Conservation (phyloP, 2,113 vertebrate species). For the Aythya baeri region DNA sequence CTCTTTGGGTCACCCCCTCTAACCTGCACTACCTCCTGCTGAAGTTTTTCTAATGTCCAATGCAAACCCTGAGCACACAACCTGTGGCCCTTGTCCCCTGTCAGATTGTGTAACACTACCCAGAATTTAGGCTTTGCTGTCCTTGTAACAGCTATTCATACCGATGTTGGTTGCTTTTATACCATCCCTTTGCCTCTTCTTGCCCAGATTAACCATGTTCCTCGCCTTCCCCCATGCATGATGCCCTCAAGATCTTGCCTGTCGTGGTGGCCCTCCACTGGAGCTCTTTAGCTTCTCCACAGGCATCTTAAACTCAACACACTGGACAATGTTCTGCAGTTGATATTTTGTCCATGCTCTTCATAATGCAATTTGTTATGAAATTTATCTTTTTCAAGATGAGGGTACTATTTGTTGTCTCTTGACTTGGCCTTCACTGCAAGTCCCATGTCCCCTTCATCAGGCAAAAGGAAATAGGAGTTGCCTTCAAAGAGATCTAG, state of each 20-base stretch:
- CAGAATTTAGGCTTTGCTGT: not conserved
- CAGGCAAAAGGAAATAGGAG: not conserved
- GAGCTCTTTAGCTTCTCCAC: not conserved
- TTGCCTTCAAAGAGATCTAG: not conserved
- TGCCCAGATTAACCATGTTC: not conserved
- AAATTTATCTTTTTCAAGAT: not conserved
- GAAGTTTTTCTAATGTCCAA: not conserved
- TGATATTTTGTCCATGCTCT: accelerated
- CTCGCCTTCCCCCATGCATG: accelerated
- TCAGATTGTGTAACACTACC: not conserved
- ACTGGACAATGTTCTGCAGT: not conserved
- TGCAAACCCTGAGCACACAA: not conserved
- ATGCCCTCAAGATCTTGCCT: too few species aligned
- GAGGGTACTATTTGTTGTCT: not conserved
- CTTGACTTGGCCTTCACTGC: not conserved
- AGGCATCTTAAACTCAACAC: not conserved
- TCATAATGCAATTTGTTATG: not conserved
- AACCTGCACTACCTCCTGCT: not conserved
- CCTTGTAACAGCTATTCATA: not conserved
- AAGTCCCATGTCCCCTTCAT: not conserved
- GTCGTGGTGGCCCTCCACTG: not conserved
- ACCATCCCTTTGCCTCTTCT: accelerated
- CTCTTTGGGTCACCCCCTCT: not conserved
- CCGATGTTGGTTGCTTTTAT: accelerated
- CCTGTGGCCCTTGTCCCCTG: not conserved